These are phyloP conservation scores for Mormyrus iriodes DNA, from an alignment of 2,113 vertebrate species.

Conservation along the genomic window DNA sequence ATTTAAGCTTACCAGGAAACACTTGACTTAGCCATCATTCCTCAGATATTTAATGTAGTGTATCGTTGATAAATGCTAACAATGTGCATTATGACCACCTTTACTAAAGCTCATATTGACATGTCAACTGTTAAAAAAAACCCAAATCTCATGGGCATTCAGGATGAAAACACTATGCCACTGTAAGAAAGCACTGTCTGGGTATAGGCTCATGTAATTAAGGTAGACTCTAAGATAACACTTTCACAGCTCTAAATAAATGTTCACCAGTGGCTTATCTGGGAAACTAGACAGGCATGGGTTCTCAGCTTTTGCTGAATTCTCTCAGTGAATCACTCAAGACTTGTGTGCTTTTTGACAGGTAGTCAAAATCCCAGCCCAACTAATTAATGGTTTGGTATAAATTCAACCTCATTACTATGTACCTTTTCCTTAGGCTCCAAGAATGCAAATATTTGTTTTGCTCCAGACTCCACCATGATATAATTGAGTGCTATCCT, in stretches of 20 bases:
- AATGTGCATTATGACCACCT: background rate
- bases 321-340: background rate
- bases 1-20: background rate
- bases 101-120: background rate
- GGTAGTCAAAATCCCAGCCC: constrained; percentile 10
- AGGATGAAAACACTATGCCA: background rate
- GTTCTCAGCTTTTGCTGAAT: background rate
- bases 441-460: constrained; percentile 25
- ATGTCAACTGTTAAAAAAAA: background rate
- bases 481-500: constrained; percentile 7
- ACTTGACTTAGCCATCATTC: background rate
- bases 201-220: background rate
- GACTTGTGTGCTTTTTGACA: constrained; percentile 2
- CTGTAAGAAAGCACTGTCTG: background rate
- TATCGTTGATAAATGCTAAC: too few species aligned
- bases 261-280: background rate
- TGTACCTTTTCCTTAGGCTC: background rate
- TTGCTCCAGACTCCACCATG: constrained; percentile 9
- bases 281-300: background rate
- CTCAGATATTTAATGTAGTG: background rate
- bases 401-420: constrained; percentile 8
- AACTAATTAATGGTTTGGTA: constrained; percentile 21
- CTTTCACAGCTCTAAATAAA: background rate
- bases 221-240: background rate
- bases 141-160: background rate